Evolutionary conservation across 1,140 invertebrate genomes (phyloP).

Genomic region (Hylaeus volcanicus): DNA sequence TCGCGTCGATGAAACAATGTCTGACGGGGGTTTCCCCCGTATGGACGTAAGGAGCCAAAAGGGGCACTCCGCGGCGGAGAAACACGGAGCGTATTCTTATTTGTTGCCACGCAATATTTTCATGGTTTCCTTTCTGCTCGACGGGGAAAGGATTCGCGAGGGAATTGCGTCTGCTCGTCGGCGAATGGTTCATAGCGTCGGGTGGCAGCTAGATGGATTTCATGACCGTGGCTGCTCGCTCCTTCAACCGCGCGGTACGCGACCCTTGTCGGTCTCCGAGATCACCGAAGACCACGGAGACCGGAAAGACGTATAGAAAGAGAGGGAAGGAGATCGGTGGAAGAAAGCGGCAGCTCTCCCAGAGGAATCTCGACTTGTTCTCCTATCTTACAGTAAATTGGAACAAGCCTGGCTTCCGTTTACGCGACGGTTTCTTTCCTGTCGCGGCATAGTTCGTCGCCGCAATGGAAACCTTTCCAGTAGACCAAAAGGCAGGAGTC

Average conservation of each 20-base stretch:
- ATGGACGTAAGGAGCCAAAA: background rate
- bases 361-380: conserved; percentile 44
- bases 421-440: conserved; percentile 4
- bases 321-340: background rate
- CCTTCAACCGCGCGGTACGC: background rate
- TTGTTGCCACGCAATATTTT: conserved; percentile 58
- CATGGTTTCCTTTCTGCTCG: conserved; percentile 20
- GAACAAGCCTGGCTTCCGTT: conserved; percentile 32
- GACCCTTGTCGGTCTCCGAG: background rate
- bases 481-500: no score
- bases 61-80: background rate
- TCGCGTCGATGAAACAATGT: conserved; percentile 6
- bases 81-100: conserved; percentile 48
- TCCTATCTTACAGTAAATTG: conserved; percentile 52
- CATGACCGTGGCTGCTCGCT: conserved; percentile 20
- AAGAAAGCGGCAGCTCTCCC: conserved; percentile 21
- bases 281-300: conserved; percentile 30
- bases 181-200: conserved; percentile 38
- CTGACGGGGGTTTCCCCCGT: background rate
- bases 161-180: conserved; percentile 52
- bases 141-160: conserved; percentile 40
- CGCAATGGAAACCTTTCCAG: background rate
- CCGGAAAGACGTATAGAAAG: background rate
- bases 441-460: conserved; percentile 26
- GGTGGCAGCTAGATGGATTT: conserved; percentile 29